Evolutionary conservation across 1,140 invertebrate species (phyloP).

Genomic region (Leptopilina boulardi): DNA sequence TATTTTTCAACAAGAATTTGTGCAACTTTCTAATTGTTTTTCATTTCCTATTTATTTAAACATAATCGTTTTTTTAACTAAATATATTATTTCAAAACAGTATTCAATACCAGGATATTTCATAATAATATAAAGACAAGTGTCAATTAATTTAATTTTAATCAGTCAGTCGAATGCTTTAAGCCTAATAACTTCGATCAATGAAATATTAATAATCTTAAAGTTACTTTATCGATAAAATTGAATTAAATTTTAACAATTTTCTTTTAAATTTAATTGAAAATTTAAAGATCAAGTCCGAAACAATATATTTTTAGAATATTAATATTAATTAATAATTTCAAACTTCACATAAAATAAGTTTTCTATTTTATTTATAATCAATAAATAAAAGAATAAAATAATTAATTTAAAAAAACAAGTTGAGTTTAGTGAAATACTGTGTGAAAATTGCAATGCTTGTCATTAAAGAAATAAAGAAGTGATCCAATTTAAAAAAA

Average conservation of each 20-base stretch:
- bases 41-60: neutral
- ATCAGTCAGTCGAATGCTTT: neutral
- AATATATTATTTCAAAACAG: neutral
- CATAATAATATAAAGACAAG: neutral
- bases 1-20: neutral
- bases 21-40: neutral
- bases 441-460: neutral
- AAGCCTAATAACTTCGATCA: neutral
- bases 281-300: neutral
- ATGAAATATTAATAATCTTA: neutral
- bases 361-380: too few species aligned
- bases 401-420: too few species aligned
- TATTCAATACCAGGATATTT: conserved; percentile 1
- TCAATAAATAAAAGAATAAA: too few species aligned
- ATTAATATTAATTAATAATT: too few species aligned
- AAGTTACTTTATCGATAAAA: neutral
- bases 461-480: neutral
- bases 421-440: neutral
- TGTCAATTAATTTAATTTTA: conserved; percentile 1
- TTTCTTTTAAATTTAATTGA: neutral
- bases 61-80: neutral
- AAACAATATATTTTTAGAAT: neutral
- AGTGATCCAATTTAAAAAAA: neutral
- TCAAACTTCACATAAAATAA: too few species aligned
- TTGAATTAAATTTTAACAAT: neutral